Conservation (phyloP, 35 echinoderm and acorn worm species). For the Apostichopus parvimensis region DNA sequence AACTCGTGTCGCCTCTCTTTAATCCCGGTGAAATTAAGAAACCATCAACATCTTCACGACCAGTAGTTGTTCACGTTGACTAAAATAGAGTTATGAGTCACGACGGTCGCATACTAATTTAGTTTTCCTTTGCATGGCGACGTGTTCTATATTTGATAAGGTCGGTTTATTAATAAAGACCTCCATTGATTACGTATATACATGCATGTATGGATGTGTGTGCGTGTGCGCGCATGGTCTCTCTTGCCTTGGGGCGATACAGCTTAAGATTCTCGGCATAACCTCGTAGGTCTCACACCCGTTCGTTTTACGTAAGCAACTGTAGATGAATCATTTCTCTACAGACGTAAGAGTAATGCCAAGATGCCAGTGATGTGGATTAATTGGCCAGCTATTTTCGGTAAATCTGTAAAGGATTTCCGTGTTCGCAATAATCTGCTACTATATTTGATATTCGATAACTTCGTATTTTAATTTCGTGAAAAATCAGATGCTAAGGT, state of each 20-base stretch:
- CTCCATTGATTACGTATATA: neutral
- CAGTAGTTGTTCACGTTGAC: neutral
- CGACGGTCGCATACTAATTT: neutral
- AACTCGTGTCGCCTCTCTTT: too few relatives aligned
- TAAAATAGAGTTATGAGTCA: conserved; percentile 31
- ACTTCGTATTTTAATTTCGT: too few relatives aligned
- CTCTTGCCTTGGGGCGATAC: too few relatives aligned
- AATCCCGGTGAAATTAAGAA: too few relatives aligned
- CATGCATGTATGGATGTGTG: neutral
- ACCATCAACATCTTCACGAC: too few relatives aligned
- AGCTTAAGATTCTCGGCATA: conserved; percentile 44
- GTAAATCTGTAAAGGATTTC: too few relatives aligned
- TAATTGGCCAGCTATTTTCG: too few relatives aligned
- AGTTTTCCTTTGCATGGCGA: conserved; percentile 20
- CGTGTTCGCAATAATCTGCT: too few relatives aligned
- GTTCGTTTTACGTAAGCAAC: neutral
- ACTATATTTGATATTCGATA: too few relatives aligned
- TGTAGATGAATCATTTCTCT: neutral
- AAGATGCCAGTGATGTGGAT: neutral
- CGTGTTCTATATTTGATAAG: conserved; percentile 49
- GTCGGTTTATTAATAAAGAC: conserved; percentile 9
- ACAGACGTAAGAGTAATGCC: neutral
- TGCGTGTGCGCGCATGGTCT: too few relatives aligned
- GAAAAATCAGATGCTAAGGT: too few relatives aligned
- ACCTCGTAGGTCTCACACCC: neutral